phyloP scores from a whole-genome alignment of 2,888 invertebrate genomes.

The Archips xylosteana region DNA sequence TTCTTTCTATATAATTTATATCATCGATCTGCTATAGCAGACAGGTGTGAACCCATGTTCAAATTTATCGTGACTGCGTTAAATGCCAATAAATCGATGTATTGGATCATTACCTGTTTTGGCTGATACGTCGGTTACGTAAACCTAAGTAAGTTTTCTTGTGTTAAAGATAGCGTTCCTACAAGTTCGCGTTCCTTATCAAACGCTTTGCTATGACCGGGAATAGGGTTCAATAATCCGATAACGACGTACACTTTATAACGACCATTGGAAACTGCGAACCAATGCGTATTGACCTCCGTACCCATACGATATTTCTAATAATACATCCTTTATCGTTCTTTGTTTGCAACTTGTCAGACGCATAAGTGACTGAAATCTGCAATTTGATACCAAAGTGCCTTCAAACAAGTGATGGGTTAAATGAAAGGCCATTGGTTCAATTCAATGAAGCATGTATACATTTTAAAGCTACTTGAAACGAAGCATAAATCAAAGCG shows the following conservation, averaged over 20 bases:
- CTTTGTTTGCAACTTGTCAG: conserved; percentile 58
- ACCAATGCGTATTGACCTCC: conserved; percentile 69
- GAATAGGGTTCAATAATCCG: conserved; percentile 70
- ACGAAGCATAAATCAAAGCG: background rate
- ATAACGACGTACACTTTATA: conserved; percentile 60
- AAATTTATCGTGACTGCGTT: conserved; percentile 58
- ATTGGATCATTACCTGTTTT: conserved; percentile 59
- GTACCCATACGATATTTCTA: conserved; percentile 67
- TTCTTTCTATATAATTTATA: conserved; percentile 48
- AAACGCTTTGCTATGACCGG: conserved; percentile 44
- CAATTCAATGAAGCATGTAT: background rate
- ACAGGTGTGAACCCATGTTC: conserved; percentile 55
- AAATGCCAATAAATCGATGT: conserved; percentile 61
- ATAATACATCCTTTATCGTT: conserved; percentile 69
- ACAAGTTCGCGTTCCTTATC: conserved; percentile 26
- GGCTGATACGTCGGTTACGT: conserved; percentile 45
- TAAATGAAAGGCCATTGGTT: conserved; percentile 19
- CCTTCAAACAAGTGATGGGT: conserved; percentile 25
- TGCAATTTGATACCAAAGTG: conserved; percentile 36
- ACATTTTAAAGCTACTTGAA: conserved; percentile 6
- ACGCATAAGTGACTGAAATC: conserved; percentile 46
- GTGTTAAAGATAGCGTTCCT: conserved; percentile 22
- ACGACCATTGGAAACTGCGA: conserved; percentile 65
- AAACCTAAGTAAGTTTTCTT: conserved; percentile 11
- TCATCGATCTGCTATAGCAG: conserved; percentile 50